phyloP scores from a whole-genome alignment of 2,113 vertebrate species.

The Sapayoa aenigma region DNA sequence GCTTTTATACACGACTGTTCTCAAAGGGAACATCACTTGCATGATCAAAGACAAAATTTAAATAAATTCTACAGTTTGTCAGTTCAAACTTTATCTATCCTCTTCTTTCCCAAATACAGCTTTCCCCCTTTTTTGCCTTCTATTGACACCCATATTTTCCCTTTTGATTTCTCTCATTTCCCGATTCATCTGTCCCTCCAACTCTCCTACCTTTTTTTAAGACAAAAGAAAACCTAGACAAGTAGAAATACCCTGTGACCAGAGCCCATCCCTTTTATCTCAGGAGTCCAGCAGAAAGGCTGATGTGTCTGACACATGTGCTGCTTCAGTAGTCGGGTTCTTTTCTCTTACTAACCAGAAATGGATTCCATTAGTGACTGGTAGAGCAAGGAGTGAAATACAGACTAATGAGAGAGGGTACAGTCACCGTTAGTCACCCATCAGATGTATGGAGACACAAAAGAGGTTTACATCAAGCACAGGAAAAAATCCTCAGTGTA shows the following conservation, averaged over 20 bases:
- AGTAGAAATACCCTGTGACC: neutral
- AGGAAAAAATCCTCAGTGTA: neutral
- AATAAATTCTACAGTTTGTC: neutral
- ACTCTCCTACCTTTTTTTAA: neutral
- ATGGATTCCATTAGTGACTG: neutral
- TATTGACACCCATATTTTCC: neutral
- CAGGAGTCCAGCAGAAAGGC: neutral
- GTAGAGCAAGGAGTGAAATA: neutral
- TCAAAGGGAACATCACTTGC: neutral
- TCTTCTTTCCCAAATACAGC: neutral
- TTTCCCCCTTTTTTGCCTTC: neutral
- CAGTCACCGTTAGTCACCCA: neutral
- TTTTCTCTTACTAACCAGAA: neutral
- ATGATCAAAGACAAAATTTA: neutral
- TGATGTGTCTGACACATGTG: fast-evolving
- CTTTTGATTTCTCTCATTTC: neutral
- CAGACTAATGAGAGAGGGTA: neutral
- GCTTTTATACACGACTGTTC: neutral
- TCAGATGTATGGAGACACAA: neutral
- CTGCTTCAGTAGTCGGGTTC: neutral
- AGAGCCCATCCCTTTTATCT: neutral
- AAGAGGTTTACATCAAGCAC: neutral
- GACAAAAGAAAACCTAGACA: neutral
- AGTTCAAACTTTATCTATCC: neutral
- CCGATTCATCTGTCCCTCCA: neutral